Evolutionary conservation across 2,797 vertebrate species (phyloP).

Genomic region (Vireo griseus): DNA sequence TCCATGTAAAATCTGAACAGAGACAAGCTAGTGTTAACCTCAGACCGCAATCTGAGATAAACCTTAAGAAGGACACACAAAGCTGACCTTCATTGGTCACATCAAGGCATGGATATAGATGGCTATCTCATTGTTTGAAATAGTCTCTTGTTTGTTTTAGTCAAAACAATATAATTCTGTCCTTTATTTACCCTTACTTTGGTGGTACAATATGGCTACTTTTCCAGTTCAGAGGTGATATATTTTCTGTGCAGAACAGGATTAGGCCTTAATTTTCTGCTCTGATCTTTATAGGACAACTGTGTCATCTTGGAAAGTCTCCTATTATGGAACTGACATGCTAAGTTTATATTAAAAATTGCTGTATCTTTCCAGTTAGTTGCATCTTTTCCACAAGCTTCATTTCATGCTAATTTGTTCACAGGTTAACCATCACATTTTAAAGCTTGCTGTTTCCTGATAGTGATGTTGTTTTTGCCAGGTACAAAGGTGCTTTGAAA

Average conservation of each 20-base stretch:
- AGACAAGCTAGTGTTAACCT: background rate
- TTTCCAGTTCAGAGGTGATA: background rate
- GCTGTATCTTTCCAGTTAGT: background rate
- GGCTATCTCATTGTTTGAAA: background rate
- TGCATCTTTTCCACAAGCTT: background rate
- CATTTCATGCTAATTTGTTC: conserved; percentile 27
- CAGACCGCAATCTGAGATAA: conserved; percentile 3
- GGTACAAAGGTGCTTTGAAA: conserved; percentile 44
- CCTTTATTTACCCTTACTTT: conserved; percentile 7
- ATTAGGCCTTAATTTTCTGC: background rate
- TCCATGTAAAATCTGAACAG: background rate
- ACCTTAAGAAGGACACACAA: background rate
- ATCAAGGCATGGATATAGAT: background rate
- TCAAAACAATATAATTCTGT: background rate
- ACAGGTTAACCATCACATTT: background rate
- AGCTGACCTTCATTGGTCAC: background rate
- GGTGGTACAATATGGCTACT: background rate
- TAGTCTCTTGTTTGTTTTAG: background rate
- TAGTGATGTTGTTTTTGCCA: background rate
- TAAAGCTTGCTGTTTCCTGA: conserved; percentile 5
- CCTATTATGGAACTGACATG: background rate
- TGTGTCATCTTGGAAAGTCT: background rate
- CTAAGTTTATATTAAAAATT: conserved; percentile 8
- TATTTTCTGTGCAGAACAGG: background rate
- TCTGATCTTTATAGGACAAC: background rate